Conservation (phyloP, 2,888 invertebrate genomes). For the Troglohyphantes excavatus region DNA sequence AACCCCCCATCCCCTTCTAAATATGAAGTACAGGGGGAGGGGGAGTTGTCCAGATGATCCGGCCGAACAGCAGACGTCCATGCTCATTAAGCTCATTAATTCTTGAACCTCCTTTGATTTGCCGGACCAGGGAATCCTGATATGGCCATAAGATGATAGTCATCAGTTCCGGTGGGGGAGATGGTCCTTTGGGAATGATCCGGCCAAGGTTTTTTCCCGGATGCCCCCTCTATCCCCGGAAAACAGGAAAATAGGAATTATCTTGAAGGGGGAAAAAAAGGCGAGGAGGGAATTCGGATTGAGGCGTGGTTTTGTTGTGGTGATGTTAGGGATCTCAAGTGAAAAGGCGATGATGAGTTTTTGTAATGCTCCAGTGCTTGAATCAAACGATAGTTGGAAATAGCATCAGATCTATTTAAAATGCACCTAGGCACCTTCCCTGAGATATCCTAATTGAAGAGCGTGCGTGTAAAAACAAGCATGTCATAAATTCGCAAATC, state of each 20-base stretch:
- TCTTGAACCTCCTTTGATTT: slow-evolving; percentile 73
- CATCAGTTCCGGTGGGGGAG: slow-evolving; percentile 40
- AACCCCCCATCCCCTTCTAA: slow-evolving; percentile 28
- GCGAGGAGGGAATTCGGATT: slow-evolving; percentile 15
- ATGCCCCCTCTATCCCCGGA: neutral
- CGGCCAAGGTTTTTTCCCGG: neutral
- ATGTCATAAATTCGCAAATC: too few species aligned
- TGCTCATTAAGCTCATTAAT: slow-evolving; percentile 73
- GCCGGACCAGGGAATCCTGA: slow-evolving; percentile 48
- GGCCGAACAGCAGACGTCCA: slow-evolving; percentile 33
- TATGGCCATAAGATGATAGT: slow-evolving; percentile 40
- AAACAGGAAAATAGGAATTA: neutral
- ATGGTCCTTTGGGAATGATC: neutral
- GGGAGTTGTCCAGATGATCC: slow-evolving; percentile 38
- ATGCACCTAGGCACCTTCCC: too few species aligned
- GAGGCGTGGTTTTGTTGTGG: neutral
- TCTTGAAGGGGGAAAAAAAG: neutral
- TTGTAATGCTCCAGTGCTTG: too few species aligned
- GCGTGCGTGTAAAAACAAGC: too few species aligned
- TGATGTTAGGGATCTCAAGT: neutral
- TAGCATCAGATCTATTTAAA: too few species aligned
- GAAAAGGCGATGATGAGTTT: too few species aligned
- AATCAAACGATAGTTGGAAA: too few species aligned
- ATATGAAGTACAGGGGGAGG: neutral
- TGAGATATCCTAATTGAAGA: too few species aligned